Base-by-base conservation (phyloP, 2,113 vertebrate genomes). In the Clarias magur region DNA sequence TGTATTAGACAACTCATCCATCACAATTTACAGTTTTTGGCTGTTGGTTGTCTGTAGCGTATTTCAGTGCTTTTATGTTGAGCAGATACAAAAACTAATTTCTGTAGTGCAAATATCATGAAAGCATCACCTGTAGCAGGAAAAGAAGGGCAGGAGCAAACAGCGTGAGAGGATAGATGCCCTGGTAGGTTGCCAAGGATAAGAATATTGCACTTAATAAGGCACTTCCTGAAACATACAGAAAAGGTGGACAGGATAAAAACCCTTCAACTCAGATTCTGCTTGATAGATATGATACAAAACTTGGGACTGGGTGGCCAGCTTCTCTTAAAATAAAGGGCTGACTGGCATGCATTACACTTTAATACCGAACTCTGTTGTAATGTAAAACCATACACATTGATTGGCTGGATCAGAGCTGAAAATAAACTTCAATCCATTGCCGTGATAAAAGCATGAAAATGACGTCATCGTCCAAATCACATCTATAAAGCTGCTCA, bases 171-270 rank as follows among this genome's bases (percentile, higher is more conserved):
- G 98, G 98, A 70, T 99, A 99, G 88, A 99, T 95, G 85, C 97
- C 97, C 94, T 99, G 98, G 92, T 99, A 99, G 0, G 98, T 98
- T 79, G 98, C 97, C 93, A 99, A 91, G 23, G 98, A 96, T 90
- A 99, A 95, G 88, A 99, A 99, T 76, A 99, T 92, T 87, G 97
- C 97, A 92, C 98, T 99, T 90, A 99, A 95, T 91, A 99, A 94
- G 84, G 96, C 93, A 92, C 96, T 99, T 90, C 97, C 98, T 99
- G 83, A 54, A 91, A 34, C 23, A 75, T 4, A 82, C 53, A 87
- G 38, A 84, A 81, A 56, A 86, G 7, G 2, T 17, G 53, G 9
- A 15, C 25, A 80, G 16, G 16, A 30, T 30, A 9, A 8, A 30
- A 57, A 59, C 7, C 23, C 17, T 16, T 27, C 48, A 79, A 17